Percentiles rank a stretch among this genome's conserved stretches.
Evolutionary conservation across 2,797 vertebrate genomes (phyloP).

Genomic region (Chaetophractus vellerosus): DNA sequence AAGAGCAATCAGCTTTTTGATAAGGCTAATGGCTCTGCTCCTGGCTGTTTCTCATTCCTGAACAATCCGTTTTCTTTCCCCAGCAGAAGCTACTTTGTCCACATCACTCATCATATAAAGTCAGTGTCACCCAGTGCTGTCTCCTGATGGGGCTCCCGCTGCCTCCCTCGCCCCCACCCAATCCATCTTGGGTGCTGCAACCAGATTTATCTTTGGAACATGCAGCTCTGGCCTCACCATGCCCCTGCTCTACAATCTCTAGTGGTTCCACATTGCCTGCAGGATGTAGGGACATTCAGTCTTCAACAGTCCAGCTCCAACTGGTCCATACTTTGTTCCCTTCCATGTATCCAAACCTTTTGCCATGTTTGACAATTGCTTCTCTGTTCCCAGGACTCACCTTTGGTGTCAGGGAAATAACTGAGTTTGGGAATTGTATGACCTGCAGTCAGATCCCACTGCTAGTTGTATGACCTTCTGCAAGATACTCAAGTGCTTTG

Average conservation of each 20-base stretch:
- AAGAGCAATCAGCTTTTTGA: conserved; percentile 83
- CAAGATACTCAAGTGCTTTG: not conserved
- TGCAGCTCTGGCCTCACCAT: not conserved
- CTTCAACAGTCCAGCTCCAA: not conserved
- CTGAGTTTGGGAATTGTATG: not conserved
- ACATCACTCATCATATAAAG: conserved; percentile 56
- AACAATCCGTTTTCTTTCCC: conserved; percentile 57
- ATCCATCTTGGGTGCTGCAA: conserved; percentile 9
- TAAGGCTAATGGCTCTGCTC: conserved; percentile 79
- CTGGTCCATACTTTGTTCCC: not conserved
- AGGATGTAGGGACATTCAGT: not conserved
- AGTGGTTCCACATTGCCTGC: not conserved
- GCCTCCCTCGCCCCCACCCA: not conserved
- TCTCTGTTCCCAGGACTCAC: not conserved
- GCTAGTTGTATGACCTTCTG: not conserved
- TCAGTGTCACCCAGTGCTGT: conserved; percentile 26
- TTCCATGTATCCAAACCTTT: not conserved
- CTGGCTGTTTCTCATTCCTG: conserved; percentile 66
- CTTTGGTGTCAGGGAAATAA: not conserved
- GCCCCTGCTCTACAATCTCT: not conserved
- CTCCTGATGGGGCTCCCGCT: not conserved
- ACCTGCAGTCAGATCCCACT: not conserved
- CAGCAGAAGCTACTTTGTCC: conserved; percentile 47
- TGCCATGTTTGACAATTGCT: not conserved
- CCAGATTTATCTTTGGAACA: not conserved